These are phyloP conservation scores for Lymantria dispar DNA, from an alignment of 2,888 invertebrate species.

Conservation along the genomic window DNA sequence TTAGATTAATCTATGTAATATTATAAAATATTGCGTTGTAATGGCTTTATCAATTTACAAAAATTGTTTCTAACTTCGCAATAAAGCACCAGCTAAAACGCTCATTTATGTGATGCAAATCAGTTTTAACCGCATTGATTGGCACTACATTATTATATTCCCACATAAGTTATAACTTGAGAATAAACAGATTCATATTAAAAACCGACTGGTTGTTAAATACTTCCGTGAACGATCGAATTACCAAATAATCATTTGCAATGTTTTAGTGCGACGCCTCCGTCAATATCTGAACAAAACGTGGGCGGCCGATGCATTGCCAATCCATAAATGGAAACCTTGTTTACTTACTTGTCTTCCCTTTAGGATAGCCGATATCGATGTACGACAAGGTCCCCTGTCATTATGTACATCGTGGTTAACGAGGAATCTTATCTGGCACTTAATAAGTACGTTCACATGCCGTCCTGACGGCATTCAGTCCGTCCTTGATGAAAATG, in stretches of 20 bases:
- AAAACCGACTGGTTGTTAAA: constrained; percentile 48
- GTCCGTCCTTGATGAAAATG: constrained; percentile 51
- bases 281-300: constrained; percentile 60
- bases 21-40: too few relatives aligned
- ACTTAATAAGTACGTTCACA: constrained; percentile 49
- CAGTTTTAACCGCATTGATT: too few relatives aligned
- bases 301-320: constrained; percentile 78
- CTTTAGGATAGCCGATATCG: constrained; percentile 66
- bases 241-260: constrained; percentile 67
- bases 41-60: too few relatives aligned
- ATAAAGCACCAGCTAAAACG: too few relatives aligned
- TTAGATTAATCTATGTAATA: too few relatives aligned
- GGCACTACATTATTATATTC: not conserved
- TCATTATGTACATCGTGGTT: constrained; percentile 55
- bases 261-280: constrained; percentile 68
- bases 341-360: constrained; percentile 74
- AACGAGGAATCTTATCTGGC: constrained; percentile 52
- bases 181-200: constrained; percentile 47
- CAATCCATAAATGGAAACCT: constrained; percentile 68
- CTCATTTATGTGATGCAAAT: too few relatives aligned
- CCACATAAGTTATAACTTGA: not conserved
- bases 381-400: constrained; percentile 54
- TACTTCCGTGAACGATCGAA: constrained; percentile 71
- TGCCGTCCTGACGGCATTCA: constrained; percentile 28
- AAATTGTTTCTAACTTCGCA: too few relatives aligned